Evolutionary conservation across 2,888 invertebrate genomes (phyloP).

Genomic region (Dichetophora obliterata): DNA sequence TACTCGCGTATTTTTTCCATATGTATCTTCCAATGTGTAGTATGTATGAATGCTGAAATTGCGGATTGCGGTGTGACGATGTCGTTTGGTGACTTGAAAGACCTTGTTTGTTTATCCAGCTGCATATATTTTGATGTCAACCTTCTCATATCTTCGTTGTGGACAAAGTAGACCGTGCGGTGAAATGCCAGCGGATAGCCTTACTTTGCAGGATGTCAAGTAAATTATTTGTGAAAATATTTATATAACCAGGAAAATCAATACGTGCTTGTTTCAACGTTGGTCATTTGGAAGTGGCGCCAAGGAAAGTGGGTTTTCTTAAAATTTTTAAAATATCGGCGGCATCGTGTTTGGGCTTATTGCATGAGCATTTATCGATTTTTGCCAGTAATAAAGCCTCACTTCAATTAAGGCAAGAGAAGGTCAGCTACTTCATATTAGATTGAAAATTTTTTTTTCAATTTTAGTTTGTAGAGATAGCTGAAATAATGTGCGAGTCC

Average conservation of each 20-base stretch:
- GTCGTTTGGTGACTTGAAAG: slow-evolving; percentile 19
- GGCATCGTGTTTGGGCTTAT: no score
- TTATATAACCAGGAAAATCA: not conserved
- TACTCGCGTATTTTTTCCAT: not conserved
- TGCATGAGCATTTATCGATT: no score
- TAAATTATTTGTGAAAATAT: slow-evolving; percentile 24
- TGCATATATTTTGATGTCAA: slow-evolving; percentile 38
- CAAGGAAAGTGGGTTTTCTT: not conserved
- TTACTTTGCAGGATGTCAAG: slow-evolving; percentile 25
- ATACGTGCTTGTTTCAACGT: not conserved
- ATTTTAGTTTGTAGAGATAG: no score
- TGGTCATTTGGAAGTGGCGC: not conserved
- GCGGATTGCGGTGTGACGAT: not conserved
- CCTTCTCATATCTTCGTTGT: not conserved
- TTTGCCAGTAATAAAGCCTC: no score
- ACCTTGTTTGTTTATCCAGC: slow-evolving; percentile 53
- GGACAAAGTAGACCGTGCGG: not conserved
- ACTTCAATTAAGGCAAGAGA: no score
- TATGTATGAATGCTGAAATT: slow-evolving; percentile 1
- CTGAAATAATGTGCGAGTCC: no score
- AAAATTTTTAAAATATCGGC: no score
- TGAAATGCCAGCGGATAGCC: not conserved
- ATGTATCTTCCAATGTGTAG: no score
- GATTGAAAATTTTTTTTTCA: no score
- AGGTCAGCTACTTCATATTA: no score